Percentiles rank a stretch among this genome's conserved stretches.
Evolutionary conservation across 2,888 invertebrate species (phyloP).

Genomic region (Autographa gamma): DNA sequence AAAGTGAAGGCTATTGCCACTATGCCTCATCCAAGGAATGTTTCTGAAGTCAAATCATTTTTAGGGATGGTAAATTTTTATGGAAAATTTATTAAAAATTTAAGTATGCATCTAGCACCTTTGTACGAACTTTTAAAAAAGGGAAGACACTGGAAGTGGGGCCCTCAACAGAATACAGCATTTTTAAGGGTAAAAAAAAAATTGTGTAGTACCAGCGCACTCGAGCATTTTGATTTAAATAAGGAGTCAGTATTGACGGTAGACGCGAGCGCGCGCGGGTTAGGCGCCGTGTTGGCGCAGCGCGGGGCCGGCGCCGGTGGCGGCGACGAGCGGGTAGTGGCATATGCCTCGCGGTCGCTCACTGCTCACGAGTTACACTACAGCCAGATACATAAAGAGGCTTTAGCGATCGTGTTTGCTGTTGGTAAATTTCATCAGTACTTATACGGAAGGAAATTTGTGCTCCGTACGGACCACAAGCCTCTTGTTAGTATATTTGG

Average conservation of each 20-base stretch:
- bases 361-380: constrained; percentile 8
- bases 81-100: no score
- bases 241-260: not conserved
- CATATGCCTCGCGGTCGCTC: constrained; percentile 11
- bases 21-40: no score
- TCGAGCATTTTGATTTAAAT: constrained; percentile 8
- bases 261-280: constrained; percentile 5
- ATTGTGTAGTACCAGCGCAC: constrained; percentile 1
- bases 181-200: not conserved
- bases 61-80: no score
- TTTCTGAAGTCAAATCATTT: no score
- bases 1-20: not conserved
- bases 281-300: constrained; percentile 11
- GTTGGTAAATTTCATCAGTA: constrained; percentile 10
- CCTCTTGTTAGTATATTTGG: constrained; percentile 12
- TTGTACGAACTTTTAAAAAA: constrained; percentile 15
- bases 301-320: not conserved
- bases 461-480: constrained; percentile 9
- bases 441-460: constrained; percentile 9
- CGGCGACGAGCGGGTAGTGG: constrained; percentile 1
- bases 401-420: constrained; percentile 15
- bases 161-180: not conserved
- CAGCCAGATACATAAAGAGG: constrained; percentile 13
- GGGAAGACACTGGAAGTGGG: constrained; percentile 6
- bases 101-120: no score